Percentiles rank a stretch among this genome's conserved stretches.
Conservation (phyloP, 2,888 invertebrate species). For the Alloplasta piceator region DNA sequence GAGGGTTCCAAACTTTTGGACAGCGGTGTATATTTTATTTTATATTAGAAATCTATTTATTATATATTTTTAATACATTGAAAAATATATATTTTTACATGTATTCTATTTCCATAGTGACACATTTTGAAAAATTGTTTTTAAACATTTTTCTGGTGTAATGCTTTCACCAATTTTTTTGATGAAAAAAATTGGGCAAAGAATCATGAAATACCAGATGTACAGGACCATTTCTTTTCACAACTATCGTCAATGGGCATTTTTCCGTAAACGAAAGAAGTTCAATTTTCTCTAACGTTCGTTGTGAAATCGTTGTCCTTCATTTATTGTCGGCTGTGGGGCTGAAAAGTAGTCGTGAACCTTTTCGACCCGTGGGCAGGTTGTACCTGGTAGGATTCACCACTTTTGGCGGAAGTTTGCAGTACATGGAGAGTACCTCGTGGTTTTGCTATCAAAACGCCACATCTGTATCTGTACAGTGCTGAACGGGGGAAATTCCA, state of each 20-base stretch:
- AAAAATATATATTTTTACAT: too few species aligned
- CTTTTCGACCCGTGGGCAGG: slow-evolving; percentile 28
- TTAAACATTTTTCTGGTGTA: too few species aligned
- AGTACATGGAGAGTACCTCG: background rate
- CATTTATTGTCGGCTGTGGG: slow-evolving; percentile 27
- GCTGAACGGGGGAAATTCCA: slow-evolving; percentile 48
- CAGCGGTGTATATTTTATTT: too few species aligned
- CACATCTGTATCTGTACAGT: background rate
- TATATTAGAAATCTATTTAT: too few species aligned
- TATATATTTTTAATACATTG: too few species aligned
- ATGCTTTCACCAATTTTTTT: too few species aligned
- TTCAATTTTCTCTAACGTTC: background rate
- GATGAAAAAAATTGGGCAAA: background rate
- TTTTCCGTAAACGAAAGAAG: background rate
- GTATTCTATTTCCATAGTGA: too few species aligned
- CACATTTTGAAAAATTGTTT: too few species aligned
- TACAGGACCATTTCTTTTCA: too few species aligned
- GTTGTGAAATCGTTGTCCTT: too few species aligned
- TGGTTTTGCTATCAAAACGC: too few species aligned
- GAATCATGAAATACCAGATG: background rate
- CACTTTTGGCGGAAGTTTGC: slow-evolving; percentile 15
- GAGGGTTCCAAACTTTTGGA: too few species aligned
- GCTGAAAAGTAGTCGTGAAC: slow-evolving; percentile 21
- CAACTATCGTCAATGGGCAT: background rate
- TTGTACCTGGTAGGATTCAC: slow-evolving; percentile 25